phyloP scores from a whole-genome alignment of 2,888 invertebrate genomes.

The Argyra leucocephala region DNA sequence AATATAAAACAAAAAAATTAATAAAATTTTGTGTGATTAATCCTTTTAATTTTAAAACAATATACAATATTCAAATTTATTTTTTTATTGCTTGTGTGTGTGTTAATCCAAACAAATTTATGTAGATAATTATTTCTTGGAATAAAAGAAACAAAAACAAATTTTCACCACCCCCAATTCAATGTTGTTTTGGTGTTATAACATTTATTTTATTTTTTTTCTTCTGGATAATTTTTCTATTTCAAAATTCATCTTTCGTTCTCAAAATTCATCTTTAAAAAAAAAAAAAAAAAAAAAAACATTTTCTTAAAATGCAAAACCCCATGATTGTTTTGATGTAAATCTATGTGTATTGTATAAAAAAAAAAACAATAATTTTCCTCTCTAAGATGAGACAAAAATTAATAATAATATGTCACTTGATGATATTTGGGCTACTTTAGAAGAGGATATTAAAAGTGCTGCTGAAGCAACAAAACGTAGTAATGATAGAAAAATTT shows the following conservation, averaged over 20 bases:
- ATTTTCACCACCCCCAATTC: too few species aligned
- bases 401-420: slow-evolving; percentile 26
- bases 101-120: too few species aligned
- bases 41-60: background rate
- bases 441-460: slow-evolving; percentile 41
- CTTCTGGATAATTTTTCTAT: background rate
- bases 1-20: background rate
- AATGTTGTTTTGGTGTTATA: background rate
- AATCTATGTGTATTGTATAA: slow-evolving; percentile 16
- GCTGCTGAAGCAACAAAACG: slow-evolving; percentile 23
- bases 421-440: slow-evolving; percentile 41
- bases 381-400: background rate
- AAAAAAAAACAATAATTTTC: too few species aligned
- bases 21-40: background rate
- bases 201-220: background rate
- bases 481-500: slow-evolving; percentile 26
- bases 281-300: too few species aligned
- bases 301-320: too few species aligned
- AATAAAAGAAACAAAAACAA: too few species aligned
- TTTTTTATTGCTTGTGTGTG: too few species aligned
- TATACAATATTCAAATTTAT: background rate
- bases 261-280: background rate
- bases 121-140: too few species aligned
- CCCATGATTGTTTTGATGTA: background rate
- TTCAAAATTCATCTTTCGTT: background rate